A percentile compares a stretch with the other conserved stretches of the same genome.
Conservation (phyloP, 2,888 invertebrate genomes). For the Limnephilus auricula region DNA sequence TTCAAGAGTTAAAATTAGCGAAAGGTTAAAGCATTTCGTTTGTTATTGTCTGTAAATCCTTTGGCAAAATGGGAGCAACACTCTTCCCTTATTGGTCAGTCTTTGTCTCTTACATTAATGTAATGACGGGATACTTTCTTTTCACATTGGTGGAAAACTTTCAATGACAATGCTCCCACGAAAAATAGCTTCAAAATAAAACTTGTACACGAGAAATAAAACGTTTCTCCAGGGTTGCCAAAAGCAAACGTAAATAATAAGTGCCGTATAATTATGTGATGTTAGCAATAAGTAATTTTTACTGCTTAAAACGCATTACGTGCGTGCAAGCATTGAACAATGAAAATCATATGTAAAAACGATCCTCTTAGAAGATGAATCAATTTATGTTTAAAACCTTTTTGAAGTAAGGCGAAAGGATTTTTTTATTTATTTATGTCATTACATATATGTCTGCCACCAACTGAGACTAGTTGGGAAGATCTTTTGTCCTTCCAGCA, state of each 20-base stretch:
- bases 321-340: background rate
- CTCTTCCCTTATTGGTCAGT: background rate
- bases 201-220: background rate
- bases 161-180: background rate
- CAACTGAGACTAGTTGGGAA: no score
- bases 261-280: background rate
- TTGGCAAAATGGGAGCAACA: background rate
- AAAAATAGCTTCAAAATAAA: background rate
- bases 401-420: background rate
- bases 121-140: no score
- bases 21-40: background rate
- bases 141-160: background rate
- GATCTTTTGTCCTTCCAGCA: no score
- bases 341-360: background rate
- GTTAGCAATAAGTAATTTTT: background rate
- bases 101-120: background rate
- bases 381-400: background rate
- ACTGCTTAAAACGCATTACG: background rate
- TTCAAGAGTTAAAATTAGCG: background rate
- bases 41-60: background rate
- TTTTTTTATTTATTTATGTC: background rate
- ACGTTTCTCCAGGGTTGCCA: background rate
- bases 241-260: background rate
- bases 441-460: no score
- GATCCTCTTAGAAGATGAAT: background rate